These are phyloP conservation scores for Alosa sapidissima DNA, from an alignment of 2,797 vertebrate species.

Conservation along the genomic window DNA sequence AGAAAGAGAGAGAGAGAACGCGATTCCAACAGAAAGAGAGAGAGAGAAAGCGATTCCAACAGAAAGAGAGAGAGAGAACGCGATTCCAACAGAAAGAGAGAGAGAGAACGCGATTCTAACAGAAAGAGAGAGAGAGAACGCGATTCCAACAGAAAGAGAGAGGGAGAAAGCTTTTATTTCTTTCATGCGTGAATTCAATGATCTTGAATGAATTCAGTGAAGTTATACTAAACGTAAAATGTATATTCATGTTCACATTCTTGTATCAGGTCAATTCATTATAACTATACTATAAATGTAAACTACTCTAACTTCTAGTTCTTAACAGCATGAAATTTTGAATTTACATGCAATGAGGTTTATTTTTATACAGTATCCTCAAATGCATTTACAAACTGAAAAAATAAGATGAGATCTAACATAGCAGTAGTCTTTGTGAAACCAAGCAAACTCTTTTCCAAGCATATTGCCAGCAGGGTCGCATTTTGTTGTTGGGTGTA, in stretches of 20 bases:
- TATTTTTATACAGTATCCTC: not conserved
- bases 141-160: not conserved
- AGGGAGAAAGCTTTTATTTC: slow-evolving; percentile 33
- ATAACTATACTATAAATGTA: not conserved
- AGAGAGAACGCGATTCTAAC: not conserved
- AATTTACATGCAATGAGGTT: not conserved
- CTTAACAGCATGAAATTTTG: not conserved
- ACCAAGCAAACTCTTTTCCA: slow-evolving; percentile 1
- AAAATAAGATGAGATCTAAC: slow-evolving; percentile 8
- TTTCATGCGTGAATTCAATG: not conserved
- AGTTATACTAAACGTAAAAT: not conserved
- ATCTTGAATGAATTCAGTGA: not conserved
- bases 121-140: slow-evolving; percentile 5
- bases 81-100: not conserved
- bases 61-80: slow-evolving; percentile 7
- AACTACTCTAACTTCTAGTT: not conserved
- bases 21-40: not conserved
- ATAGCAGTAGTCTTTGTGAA: not conserved
- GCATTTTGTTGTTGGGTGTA: slow-evolving; percentile 23
- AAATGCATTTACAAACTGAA: slow-evolving; percentile 16
- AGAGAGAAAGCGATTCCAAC: not conserved
- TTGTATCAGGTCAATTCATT: not conserved
- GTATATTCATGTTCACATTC: not conserved
- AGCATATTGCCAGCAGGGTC: slow-evolving; percentile 16
- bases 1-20: slow-evolving; percentile 25